These are phyloP conservation scores for Pachyuromys duprasi DNA, from an alignment of 2,797 vertebrate genomes.

Conservation along the genomic window DNA sequence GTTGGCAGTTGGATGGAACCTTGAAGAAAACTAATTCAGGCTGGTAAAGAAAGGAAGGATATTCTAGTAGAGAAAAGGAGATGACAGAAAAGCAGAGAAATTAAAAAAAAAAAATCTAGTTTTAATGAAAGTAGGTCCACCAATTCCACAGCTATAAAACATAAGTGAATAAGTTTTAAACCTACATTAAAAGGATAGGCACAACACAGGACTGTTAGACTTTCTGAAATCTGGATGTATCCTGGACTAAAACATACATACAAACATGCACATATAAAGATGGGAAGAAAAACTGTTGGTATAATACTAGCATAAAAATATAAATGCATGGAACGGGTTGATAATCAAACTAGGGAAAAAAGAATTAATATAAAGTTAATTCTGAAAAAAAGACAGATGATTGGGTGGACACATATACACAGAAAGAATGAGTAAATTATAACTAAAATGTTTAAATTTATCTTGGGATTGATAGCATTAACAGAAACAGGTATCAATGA, in stretches of 20 bases:
- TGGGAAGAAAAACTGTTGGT: slow-evolving; percentile 19
- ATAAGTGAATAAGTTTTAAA: slow-evolving; percentile 34
- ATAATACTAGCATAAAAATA: neutral
- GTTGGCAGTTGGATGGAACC: neutral
- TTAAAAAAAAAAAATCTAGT: slow-evolving; percentile 22
- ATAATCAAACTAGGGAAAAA: slow-evolving; percentile 8
- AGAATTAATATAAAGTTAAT: neutral
- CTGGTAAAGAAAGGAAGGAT: neutral
- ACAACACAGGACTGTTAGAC: neutral
- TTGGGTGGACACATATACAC: neutral
- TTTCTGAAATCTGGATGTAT: neutral
- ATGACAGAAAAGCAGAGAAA: neutral
- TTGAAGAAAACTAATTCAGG: neutral
- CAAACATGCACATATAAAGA: neutral
- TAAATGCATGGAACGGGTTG: slow-evolving; percentile 9
- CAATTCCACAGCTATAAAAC: neutral
- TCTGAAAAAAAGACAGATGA: slow-evolving; percentile 8
- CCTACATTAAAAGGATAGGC: neutral
- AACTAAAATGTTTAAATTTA: slow-evolving; percentile 46
- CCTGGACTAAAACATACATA: neutral
- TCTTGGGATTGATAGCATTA: slow-evolving; percentile 26
- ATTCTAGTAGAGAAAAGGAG: neutral
- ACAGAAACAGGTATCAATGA: slow-evolving; percentile 52
- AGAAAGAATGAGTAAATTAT: neutral
- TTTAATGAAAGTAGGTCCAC: neutral